These are phyloP conservation scores for Ispidina lecontei DNA, from an alignment of 2,797 vertebrate genomes.

Conservation along the genomic window DNA sequence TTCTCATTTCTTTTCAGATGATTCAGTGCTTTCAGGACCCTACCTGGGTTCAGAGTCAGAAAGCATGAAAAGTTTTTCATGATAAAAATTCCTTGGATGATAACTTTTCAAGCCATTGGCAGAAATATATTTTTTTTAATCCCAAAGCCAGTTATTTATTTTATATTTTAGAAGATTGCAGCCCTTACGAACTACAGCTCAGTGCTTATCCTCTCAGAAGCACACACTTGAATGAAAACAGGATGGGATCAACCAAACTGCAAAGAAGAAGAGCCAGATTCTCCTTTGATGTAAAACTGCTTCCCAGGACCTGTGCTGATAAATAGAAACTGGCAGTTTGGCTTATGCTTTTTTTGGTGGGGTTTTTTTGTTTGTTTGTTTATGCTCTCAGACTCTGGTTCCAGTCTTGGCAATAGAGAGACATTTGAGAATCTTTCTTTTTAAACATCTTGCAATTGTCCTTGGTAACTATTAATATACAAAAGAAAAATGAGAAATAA, in stretches of 20 bases:
- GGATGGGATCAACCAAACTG: background rate
- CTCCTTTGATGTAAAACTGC: background rate
- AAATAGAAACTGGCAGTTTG: background rate
- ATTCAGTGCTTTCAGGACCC: background rate
- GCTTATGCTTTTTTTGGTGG: background rate
- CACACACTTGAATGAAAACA: constrained; percentile 49
- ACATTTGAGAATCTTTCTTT: background rate
- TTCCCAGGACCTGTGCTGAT: background rate
- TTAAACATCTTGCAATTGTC: background rate
- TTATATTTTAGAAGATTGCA: constrained; percentile 52
- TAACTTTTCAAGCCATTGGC: constrained; percentile 30
- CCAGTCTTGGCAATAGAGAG: background rate
- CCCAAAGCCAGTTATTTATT: constrained; percentile 50
- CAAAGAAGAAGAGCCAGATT: background rate
- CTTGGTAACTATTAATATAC: background rate
- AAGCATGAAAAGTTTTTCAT: constrained; percentile 21
- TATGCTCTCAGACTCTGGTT: background rate
- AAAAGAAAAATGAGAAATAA: background rate
- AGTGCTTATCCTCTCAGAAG: constrained; percentile 34
- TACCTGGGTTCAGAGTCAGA: background rate
- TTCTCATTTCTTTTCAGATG: background rate
- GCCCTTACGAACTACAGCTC: constrained; percentile 11
- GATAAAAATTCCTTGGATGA: constrained; percentile 28
- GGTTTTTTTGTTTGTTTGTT: too few relatives aligned
- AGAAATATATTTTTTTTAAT: constrained; percentile 62